Base-by-base conservation (phyloP, 2,888 invertebrate genomes). In the Cyaniris semiargus region DNA sequence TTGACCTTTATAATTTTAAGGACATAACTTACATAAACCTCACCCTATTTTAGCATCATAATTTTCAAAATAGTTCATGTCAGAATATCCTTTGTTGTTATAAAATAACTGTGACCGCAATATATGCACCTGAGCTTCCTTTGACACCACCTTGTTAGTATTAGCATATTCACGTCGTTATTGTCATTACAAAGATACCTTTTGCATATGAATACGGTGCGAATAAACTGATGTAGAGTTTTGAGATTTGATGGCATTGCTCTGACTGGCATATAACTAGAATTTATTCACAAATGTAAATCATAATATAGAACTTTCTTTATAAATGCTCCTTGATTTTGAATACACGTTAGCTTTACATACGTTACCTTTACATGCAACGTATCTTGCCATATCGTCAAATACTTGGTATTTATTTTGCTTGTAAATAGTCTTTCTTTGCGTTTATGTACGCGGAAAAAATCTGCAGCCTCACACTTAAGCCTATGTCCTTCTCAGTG, bases 131-230 rank as follows among this genome's bases (percentile, higher is more conserved):
- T 10, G 23, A 23, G 23, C 15, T 74, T 48, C 74, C 74, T 74
- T 74, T 74, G 53, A 74, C 15, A 18, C 27, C 15, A 3, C 48
- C 53, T 74, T 53, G 74, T 74, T 74, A 74, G 74, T 27, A 44
- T 74, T 48, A 53, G 18, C 53, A 74, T 74, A 74, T 74, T 74
- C 66, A 5, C 5, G 66, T 15, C 27, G 23, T 66, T 66, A 66
- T 66, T 66, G 66, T 66, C 66, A 66, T 66, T 66, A 66, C 31
- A 66, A 66, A 31, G 66, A 66, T 27, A 31, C 66, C 66, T 66
- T 18, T 66, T 66, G 66, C 66, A 66, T 66, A 66, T 66, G 66
- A 66, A 66, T 31, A 66, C 27, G 27, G 27, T 66, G 66, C 15
- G 15, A 27, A 18, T 66, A 23, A 60, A 66, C 66, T 15, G 15